Conservation (phyloP, 2,797 vertebrate genomes). For the Sebastes glaucus region DNA sequence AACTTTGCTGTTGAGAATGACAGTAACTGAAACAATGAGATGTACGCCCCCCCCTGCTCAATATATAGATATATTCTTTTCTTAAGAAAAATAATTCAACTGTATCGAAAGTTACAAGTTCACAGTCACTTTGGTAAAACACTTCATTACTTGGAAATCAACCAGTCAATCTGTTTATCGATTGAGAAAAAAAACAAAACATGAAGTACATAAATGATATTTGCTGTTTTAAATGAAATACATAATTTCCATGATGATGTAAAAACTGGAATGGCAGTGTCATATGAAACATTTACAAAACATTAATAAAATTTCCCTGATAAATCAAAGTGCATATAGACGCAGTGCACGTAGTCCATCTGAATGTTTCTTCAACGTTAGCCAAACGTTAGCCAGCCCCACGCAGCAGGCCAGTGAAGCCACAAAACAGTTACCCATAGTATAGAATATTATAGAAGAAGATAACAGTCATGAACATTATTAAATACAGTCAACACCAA, state of each 20-base stretch:
- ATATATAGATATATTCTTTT: slow-evolving; percentile 87
- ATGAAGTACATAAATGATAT: slow-evolving; percentile 83
- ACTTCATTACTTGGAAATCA: slow-evolving; percentile 90
- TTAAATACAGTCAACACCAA: slow-evolving; percentile 95
- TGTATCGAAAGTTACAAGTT: slow-evolving; percentile 94
- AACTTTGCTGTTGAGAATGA: slow-evolving; percentile 94
- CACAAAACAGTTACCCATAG: slow-evolving; percentile 91
- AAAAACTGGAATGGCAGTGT: slow-evolving; percentile 96
- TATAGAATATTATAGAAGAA: slow-evolving; percentile 90
- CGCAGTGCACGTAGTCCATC: slow-evolving; percentile 95
- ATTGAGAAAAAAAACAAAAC: slow-evolving; percentile 73
- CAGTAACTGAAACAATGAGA: slow-evolving; percentile 91
- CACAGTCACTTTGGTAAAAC: slow-evolving; percentile 99
- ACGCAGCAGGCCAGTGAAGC: slow-evolving; percentile 90
- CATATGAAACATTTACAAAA: slow-evolving; percentile 99
- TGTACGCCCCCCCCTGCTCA: slow-evolving; percentile 82
- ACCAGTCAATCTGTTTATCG: slow-evolving; percentile 82
- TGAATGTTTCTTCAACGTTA: slow-evolving; percentile 85
- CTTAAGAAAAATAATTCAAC: slow-evolving; percentile 92
- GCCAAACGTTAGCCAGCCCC: slow-evolving; percentile 85
- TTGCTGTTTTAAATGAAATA: slow-evolving; percentile 84
- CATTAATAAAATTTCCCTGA: slow-evolving; percentile 99
- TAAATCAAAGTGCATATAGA: slow-evolving; percentile 99
- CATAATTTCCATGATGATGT: slow-evolving; percentile 87
- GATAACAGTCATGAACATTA: slow-evolving; percentile 98